phyloP scores from a whole-genome alignment of 2,888 invertebrate species.

The Hirtodrosophila alboralis region DNA sequence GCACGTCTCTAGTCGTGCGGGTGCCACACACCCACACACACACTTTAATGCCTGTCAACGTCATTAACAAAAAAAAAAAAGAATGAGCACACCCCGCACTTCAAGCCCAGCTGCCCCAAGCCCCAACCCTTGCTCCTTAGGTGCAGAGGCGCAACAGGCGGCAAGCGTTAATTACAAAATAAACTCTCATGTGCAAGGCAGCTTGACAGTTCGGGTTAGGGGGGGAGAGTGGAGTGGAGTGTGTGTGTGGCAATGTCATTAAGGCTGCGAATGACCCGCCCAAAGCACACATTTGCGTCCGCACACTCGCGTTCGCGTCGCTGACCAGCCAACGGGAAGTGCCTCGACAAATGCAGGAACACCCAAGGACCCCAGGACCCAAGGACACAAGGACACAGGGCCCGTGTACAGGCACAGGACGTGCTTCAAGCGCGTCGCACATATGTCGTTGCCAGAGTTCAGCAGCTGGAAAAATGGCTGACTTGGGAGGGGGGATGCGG shows the following conservation, averaged over 20 bases:
- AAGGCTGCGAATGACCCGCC: constrained; percentile 76
- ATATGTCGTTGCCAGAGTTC: constrained; percentile 45
- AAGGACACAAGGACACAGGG: constrained; percentile 22
- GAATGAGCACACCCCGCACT: constrained; percentile 34
- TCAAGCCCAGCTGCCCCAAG: background rate
- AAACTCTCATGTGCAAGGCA: constrained; percentile 77
- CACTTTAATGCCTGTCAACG: constrained; percentile 41
- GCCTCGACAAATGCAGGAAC: constrained; percentile 77
- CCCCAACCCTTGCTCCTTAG: constrained; percentile 32
- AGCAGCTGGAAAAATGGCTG: constrained; percentile 21
- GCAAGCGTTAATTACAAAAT: constrained; percentile 84
- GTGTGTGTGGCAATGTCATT: constrained; percentile 66
- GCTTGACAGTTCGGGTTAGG: constrained; percentile 27
- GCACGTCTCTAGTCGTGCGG: constrained; percentile 28
- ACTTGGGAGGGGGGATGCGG: background rate
- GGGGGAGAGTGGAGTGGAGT: constrained; percentile 2
- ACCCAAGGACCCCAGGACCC: constrained; percentile 11
- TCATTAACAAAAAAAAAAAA: constrained; percentile 72
- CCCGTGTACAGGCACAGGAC: constrained; percentile 30
- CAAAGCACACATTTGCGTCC: constrained; percentile 77
- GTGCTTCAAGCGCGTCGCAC: constrained; percentile 60
- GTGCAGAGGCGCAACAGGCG: constrained; percentile 77
- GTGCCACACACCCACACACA: constrained; percentile 4
- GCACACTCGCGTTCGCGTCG: constrained; percentile 53
- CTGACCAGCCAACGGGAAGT: constrained; percentile 74